A percentile compares a stretch with the other conserved stretches of the same genome.
phyloP scores from a whole-genome alignment of 2,113 vertebrate species.

The Vicugna pacos region DNA sequence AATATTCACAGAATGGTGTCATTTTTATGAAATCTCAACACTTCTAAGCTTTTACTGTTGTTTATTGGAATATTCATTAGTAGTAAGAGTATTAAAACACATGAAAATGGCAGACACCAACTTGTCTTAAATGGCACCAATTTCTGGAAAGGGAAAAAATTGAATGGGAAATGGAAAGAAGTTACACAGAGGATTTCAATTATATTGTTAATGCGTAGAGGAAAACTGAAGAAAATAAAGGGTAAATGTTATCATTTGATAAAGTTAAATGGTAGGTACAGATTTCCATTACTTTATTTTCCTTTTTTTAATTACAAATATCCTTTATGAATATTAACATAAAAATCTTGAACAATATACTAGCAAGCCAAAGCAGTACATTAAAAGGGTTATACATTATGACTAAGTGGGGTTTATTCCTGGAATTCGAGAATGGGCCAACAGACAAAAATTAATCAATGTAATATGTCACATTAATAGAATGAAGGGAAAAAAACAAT shows the following conservation, averaged over 20 bases:
- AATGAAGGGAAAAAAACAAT: too few species aligned
- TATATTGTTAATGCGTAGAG: not conserved
- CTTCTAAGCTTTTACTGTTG: not conserved
- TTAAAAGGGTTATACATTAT: too few species aligned
- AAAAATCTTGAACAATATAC: too few species aligned
- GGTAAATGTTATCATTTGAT: slow-evolving; percentile 26
- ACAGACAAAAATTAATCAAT: too few species aligned
- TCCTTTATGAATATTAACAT: too few species aligned
- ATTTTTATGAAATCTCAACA: not conserved
- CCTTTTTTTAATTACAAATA: too few species aligned
- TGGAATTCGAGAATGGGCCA: too few species aligned
- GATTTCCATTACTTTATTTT: not conserved
- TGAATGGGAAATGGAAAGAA: not conserved
- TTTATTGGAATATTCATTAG: not conserved
- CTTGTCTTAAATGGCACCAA: not conserved
- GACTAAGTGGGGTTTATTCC: too few species aligned
- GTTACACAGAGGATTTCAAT: not conserved
- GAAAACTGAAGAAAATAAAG: not conserved
- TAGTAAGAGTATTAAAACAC: not conserved
- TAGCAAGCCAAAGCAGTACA: too few species aligned
- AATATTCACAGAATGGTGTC: not conserved
- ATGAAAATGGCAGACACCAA: not conserved
- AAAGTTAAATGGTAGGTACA: not conserved
- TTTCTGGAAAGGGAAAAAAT: slow-evolving; percentile 5
- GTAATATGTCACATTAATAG: too few species aligned